Evolutionary conservation across 2,888 invertebrate genomes (phyloP).

Genomic region (Diadegma fenestrale): DNA sequence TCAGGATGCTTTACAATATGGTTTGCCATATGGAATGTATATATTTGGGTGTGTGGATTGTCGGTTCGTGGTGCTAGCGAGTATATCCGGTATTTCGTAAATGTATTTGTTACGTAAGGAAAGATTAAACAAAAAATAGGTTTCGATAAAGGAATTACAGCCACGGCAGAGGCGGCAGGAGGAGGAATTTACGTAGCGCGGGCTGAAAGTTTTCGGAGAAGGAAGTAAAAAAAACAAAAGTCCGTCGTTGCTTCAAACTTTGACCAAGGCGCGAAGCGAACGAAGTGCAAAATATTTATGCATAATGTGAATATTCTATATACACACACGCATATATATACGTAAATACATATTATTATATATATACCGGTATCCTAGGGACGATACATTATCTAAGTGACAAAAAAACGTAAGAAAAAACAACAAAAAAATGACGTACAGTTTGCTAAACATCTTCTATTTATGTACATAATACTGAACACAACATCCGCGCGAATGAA

Average conservation of each 20-base stretch:
- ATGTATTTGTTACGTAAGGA: slow-evolving; percentile 77
- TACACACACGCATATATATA: slow-evolving; percentile 60
- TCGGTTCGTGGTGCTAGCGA: slow-evolving; percentile 83
- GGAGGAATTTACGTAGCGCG: not conserved
- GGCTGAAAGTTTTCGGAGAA: not conserved
- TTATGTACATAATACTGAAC: slow-evolving; percentile 77
- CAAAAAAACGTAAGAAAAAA: slow-evolving; percentile 66
- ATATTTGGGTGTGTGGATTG: slow-evolving; percentile 80
- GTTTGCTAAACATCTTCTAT: slow-evolving; percentile 82
- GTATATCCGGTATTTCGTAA: slow-evolving; percentile 77
- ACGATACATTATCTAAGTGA: slow-evolving; percentile 80
- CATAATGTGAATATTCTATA: slow-evolving; percentile 76
- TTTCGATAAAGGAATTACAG: not conserved
- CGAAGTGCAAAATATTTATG: slow-evolving; percentile 69
- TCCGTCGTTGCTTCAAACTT: slow-evolving; percentile 70
- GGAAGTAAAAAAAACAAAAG: slow-evolving; percentile 25
- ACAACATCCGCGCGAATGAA: slow-evolving; percentile 68
- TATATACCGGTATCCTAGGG: slow-evolving; percentile 76
- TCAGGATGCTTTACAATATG: slow-evolving; percentile 85
- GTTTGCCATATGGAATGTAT: slow-evolving; percentile 72
- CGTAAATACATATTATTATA: slow-evolving; percentile 58
- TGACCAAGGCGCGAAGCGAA: slow-evolving; percentile 74
- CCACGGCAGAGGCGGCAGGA: not conserved
- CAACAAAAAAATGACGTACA: slow-evolving; percentile 76
- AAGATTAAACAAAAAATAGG: not conserved